These are phyloP conservation scores for Coreius guichenoti DNA, from an alignment of 2,797 vertebrate genomes.

Conservation along the genomic window DNA sequence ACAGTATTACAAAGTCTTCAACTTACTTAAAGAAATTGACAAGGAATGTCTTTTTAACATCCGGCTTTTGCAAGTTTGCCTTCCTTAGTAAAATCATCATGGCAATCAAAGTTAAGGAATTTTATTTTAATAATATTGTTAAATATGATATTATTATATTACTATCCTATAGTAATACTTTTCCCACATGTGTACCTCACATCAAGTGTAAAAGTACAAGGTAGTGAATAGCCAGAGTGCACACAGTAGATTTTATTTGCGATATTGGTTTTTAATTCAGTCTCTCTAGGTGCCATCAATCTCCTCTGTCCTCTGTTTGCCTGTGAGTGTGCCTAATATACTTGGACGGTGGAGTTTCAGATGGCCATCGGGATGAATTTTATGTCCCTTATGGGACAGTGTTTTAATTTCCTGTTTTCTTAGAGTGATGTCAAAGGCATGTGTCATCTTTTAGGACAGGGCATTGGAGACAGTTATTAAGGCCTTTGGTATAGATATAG, in stretches of 20 bases:
- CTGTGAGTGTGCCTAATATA: constrained; percentile 60
- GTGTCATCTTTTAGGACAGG: constrained; percentile 9
- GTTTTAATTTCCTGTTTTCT: constrained; percentile 79
- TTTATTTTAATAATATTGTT: not conserved
- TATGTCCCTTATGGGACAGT: constrained; percentile 50
- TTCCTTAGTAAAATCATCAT: too few species aligned
- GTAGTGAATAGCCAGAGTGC: constrained; percentile 4
- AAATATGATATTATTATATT: too few species aligned
- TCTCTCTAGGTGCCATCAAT: constrained; percentile 61
- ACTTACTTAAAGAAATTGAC: not conserved
- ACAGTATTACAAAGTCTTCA: not conserved
- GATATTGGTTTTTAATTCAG: constrained; percentile 37
- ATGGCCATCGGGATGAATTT: constrained; percentile 67
- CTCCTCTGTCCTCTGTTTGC: constrained; percentile 60
- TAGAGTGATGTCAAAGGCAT: constrained; percentile 39
- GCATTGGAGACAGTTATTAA: constrained; percentile 16
- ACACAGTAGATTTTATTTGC: constrained; percentile 24
- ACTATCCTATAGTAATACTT: not conserved
- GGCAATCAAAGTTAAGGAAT: too few species aligned
- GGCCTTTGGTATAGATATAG: not conserved
- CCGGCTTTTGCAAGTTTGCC: too few species aligned
- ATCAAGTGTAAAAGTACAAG: not conserved
- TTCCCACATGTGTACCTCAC: too few species aligned
- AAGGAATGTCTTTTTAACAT: not conserved
- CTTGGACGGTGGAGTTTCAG: constrained; percentile 51